Evolutionary conservation across 2,888 invertebrate genomes (phyloP).

Genomic region (Crocallis elinguaria): DNA sequence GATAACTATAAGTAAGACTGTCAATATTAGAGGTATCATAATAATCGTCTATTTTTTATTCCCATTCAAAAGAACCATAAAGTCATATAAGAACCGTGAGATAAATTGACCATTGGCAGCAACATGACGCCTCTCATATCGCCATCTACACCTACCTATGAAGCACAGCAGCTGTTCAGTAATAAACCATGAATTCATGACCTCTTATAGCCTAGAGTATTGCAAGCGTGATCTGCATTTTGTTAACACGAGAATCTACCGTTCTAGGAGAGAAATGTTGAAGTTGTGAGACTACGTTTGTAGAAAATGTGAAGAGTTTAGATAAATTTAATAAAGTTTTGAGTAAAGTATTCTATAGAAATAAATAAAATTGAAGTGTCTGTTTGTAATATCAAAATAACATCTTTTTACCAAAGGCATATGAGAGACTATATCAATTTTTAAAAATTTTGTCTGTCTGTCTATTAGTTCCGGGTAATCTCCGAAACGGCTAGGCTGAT

Average conservation of each 20-base stretch:
- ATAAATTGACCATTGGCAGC: background rate
- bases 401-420: too few species aligned
- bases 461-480: too few species aligned
- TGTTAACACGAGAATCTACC: background rate
- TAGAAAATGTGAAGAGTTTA: background rate
- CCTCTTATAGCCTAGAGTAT: slow-evolving; percentile 9
- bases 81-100: too few species aligned
- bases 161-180: slow-evolving; percentile 1
- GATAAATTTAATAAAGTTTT: background rate
- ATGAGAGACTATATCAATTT: too few species aligned
- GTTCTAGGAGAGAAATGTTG: slow-evolving; percentile 4
- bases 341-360: background rate
- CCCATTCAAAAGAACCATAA: background rate
- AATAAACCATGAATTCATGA: slow-evolving; percentile 20
- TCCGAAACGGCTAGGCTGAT: too few species aligned
- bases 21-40: too few species aligned
- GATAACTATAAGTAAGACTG: too few species aligned
- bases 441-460: too few species aligned
- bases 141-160: background rate
- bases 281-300: background rate
- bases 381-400: too few species aligned
- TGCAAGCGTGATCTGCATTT: slow-evolving; percentile 21
- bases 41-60: too few species aligned
- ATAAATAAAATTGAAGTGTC: too few species aligned
- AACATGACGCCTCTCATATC: background rate